Percentiles rank a stretch among this genome's conserved stretches.
Conservation (phyloP, 1,140 invertebrate genomes). For the Zaprionus kolodkinae region DNA sequence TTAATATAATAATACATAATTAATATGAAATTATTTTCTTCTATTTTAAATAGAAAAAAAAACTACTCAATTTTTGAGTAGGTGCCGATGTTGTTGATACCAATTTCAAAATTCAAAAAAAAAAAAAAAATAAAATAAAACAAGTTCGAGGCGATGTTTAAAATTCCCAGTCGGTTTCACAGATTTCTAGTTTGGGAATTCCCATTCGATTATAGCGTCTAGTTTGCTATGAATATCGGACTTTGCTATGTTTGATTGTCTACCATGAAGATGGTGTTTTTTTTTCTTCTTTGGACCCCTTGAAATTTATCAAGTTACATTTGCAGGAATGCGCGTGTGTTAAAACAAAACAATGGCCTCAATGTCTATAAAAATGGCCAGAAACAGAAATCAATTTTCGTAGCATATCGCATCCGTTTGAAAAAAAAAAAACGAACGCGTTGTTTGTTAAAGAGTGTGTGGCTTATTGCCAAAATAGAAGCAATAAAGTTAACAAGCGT, state of each 20-base stretch:
- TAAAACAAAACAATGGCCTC: slow-evolving; percentile 55
- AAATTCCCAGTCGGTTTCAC: slow-evolving; percentile 49
- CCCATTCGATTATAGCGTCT: slow-evolving; percentile 67
- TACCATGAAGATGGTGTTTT: neutral
- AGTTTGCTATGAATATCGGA: slow-evolving; percentile 26
- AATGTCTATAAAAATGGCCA: slow-evolving; percentile 40
- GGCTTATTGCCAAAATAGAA: slow-evolving; percentile 62
- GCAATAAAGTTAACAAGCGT: slow-evolving; percentile 78
- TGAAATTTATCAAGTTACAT: slow-evolving; percentile 52
- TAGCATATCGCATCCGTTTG: slow-evolving; percentile 51
- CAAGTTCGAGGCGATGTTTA: slow-evolving; percentile 58
- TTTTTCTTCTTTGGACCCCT: slow-evolving; percentile 3
- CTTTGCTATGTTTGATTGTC: slow-evolving; percentile 19
- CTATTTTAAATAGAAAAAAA: slow-evolving; percentile 39
- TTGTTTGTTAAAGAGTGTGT: slow-evolving; percentile 6
- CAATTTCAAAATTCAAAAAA: slow-evolving; percentile 45
- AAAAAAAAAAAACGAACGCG: slow-evolving; percentile 35
- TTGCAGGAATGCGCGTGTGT: slow-evolving; percentile 42
- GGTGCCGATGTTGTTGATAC: slow-evolving; percentile 25
- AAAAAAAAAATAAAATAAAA: slow-evolving; percentile 30
- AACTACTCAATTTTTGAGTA: slow-evolving; percentile 8
- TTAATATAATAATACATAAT: slow-evolving; percentile 23
- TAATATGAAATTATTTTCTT: slow-evolving; percentile 75
- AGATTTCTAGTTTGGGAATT: slow-evolving; percentile 75
- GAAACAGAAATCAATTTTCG: slow-evolving; percentile 67